Base-by-base conservation (phyloP, 2,888 invertebrate species). In the Drosophila basisetae region DNA sequence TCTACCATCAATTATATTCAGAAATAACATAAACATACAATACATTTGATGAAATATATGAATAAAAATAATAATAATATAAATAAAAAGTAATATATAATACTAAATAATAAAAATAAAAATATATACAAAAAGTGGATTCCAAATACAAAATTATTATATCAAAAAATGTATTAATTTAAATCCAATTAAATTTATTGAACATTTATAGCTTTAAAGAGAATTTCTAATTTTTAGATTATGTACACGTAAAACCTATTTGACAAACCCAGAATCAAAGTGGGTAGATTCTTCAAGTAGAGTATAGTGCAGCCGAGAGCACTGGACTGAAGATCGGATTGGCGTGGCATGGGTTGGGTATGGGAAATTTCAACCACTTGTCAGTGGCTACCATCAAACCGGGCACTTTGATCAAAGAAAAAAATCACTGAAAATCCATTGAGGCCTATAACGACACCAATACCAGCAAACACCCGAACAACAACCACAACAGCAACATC, bases 361-460 rank as follows among this genome's bases (percentile, higher is more conserved):
- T 87, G 88, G 80, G 85, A 84, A 88, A 79, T 89, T 81, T 89
- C 84, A 83, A 79, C 78, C 85, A 85, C 85, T 88, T 84, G 84
- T 83, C 86, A 69, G 76, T 81, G 78, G 76, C 84, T 89, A 78
- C 90, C 84, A 86, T 72, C 81, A 73, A 83, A 79, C 77, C 84
- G 81, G 79, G 77, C 89, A 86, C 89, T 89, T 88, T 88, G 84
- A 90, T 89, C 89, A 90, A 82, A 89, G 89, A 76, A 82, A 83
- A 88, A 79, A 76, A 77, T 83, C 89, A 82, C 84, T 75, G 82
- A 83, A 87, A 90, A 86, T 87, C 84, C 88, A 90, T 89, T 89
- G 89, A 90, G 84, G 81, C 84, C 89, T 84, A 89, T 87, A 84
- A 82, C 85, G 84, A 85, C 84, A 84, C 77, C 65, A 72, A 72